These are phyloP conservation scores for Psittacula echo DNA, from an alignment of 2,797 vertebrate species.

Conservation along the genomic window DNA sequence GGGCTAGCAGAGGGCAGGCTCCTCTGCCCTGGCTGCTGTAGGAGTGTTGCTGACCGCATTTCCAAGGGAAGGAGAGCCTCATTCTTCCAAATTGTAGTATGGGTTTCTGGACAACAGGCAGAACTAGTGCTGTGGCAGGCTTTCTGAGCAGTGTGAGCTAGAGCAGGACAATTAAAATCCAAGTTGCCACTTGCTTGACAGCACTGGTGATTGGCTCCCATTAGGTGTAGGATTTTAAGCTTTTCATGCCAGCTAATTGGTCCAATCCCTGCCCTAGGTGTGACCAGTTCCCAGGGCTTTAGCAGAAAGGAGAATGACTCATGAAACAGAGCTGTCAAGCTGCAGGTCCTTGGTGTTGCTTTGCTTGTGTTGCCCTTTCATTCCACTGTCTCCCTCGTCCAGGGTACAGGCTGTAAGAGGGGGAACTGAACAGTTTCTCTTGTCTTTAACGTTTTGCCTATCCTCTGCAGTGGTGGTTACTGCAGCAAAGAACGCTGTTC, in stretches of 20 bases:
- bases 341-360: neutral
- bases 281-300: neutral
- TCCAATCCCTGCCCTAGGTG: neutral
- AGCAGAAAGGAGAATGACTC: neutral
- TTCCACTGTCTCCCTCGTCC: neutral
- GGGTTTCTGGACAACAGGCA: neutral
- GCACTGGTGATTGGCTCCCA: constrained; percentile 10
- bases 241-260: constrained; percentile 27
- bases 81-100: neutral
- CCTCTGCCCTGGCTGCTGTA: neutral
- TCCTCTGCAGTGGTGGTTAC: neutral
- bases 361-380: neutral
- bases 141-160: neutral
- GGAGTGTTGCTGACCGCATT: neutral
- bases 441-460: neutral
- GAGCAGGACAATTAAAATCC: constrained; percentile 19
- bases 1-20: neutral
- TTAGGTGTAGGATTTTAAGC: constrained; percentile 25
- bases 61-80: neutral
- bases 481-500: neutral
- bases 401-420: neutral
- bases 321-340: constrained; percentile 6
- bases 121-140: neutral
- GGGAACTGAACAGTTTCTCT: neutral
- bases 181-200: neutral